Evolutionary conservation across 1,140 invertebrate genomes (phyloP), one percentile per base, ranked within the genome.

Genomic region (Stratiolaelaps scimitus): DNA sequence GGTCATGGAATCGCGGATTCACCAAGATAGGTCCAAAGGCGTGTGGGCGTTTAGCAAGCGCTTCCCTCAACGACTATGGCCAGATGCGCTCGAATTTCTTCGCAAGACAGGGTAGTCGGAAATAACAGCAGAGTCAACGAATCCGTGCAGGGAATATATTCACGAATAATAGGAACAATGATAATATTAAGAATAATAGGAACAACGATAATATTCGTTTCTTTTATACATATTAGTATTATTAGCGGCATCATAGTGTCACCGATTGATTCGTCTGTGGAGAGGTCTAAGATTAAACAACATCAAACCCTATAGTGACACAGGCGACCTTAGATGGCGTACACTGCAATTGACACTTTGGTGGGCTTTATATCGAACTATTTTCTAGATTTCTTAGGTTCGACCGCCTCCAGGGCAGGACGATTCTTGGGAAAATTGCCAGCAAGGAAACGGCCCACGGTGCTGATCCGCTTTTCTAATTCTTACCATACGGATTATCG

Each of bases 21-120:
- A 15, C 15, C 26, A 26, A 5, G 34, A 34, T 23, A 26, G n/a
- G 15, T 26, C 53, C 15, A 15, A 60, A 20, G 34, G 53, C 15
- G 53, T 60, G 15, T 34, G 53, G 20, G 53, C 53, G 26, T 60
- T 60, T 34, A 19, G 2, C 23, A 60, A 60, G 23, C 53, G 53
- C 34, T 60, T 60, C 53, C 53, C 53, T 15, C 15, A 26, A 60
- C 23, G 26, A 34, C 53, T 60, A 23, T 60, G 53, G 53, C 53
- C 53, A 10, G 26, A 26, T 29, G 53, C 53, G 13, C 53, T 60
- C 15, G 53, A 60, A 34, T 60, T 60, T 26, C 53, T 60, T 23
- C 53, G 53, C 15, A 60, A 60, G 23, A 60, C 53, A n/a, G 53
- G 53, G 53, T 26, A 60, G 53, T 15, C 20, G 15, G 10, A 34